Percentiles rank a stretch among this genome's conserved stretches.
These are phyloP conservation scores for Rhagonycha fulva DNA, from an alignment of 2,888 invertebrate species.

Conservation along the genomic window DNA sequence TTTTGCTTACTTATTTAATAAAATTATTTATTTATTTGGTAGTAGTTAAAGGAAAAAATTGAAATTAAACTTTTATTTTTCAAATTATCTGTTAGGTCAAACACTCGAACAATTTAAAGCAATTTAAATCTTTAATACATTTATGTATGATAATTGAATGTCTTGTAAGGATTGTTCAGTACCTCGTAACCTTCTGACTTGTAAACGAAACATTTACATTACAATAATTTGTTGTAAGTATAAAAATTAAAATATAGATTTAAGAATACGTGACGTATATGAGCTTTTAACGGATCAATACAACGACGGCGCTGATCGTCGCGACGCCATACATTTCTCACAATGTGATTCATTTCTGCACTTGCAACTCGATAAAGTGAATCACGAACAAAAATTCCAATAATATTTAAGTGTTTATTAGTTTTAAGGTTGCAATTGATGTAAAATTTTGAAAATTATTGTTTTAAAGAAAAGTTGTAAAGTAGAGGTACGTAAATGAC, in stretches of 20 bases:
- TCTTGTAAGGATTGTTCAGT: neutral
- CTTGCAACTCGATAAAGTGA: neutral
- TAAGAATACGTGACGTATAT: constrained; percentile 36
- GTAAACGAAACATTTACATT: neutral
- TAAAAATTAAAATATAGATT: constrained; percentile 14
- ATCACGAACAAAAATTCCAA: neutral
- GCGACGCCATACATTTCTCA: constrained; percentile 36
- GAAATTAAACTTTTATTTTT: neutral
- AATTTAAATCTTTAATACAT: neutral
- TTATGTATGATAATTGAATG: neutral
- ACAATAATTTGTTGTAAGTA: neutral
- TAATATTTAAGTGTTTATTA: neutral
- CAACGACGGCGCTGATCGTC: constrained; percentile 45
- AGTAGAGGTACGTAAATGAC: neutral
- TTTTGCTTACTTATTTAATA: neutral
- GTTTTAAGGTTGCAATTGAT: neutral
- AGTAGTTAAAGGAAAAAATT: neutral
- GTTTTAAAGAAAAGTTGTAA: neutral
- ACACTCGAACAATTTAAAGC: neutral
- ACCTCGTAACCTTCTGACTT: neutral
- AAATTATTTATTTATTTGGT: neutral
- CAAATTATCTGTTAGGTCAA: neutral
- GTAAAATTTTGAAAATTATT: neutral
- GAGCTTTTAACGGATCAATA: constrained; percentile 44
- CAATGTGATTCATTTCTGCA: neutral